Percentiles rank a stretch among this genome's conserved stretches.
Conservation (phyloP, 2,113 vertebrate species). For the Neoarius graeffei region DNA sequence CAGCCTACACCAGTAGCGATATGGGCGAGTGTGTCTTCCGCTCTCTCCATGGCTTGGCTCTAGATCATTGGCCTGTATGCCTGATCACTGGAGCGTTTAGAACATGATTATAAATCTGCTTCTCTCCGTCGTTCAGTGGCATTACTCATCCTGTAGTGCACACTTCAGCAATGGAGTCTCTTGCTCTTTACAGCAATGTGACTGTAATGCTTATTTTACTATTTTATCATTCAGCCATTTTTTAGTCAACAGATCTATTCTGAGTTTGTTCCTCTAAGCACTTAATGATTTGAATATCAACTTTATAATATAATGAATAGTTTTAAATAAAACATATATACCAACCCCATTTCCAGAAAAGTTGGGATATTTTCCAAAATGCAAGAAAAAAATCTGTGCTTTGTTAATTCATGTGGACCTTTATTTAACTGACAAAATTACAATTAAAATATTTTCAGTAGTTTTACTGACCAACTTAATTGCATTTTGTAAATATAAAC, state of each 20-base stretch:
- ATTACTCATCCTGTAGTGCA: slow-evolving; percentile 14
- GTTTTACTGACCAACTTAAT: too few species aligned
- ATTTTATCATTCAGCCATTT: slow-evolving; percentile 3
- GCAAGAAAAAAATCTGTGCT: too few species aligned
- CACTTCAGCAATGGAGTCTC: not conserved
- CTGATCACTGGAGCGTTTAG: slow-evolving; percentile 59
- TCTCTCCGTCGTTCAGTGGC: slow-evolving; percentile 61
- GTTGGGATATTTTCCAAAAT: too few species aligned
- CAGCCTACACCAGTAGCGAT: not conserved
- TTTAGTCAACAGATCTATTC: not conserved
- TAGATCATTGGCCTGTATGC: slow-evolving; percentile 19
- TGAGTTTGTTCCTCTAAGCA: not conserved
- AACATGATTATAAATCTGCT: slow-evolving; percentile 66
- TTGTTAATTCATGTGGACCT: too few species aligned
- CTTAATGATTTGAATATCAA: not conserved
- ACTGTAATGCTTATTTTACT: not conserved
- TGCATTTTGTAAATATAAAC: too few species aligned
- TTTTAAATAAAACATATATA: not conserved
- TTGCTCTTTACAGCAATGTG: not conserved
- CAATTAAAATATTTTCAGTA: too few species aligned
- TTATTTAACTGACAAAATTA: too few species aligned
- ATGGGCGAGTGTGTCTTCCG: not conserved
- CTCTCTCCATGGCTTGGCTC: slow-evolving; percentile 42
- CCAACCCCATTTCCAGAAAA: too few species aligned
- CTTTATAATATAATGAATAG: not conserved